Evolutionary conservation across 1,140 invertebrate genomes (phyloP).

Genomic region (Trachymyrmex septentrionalis): DNA sequence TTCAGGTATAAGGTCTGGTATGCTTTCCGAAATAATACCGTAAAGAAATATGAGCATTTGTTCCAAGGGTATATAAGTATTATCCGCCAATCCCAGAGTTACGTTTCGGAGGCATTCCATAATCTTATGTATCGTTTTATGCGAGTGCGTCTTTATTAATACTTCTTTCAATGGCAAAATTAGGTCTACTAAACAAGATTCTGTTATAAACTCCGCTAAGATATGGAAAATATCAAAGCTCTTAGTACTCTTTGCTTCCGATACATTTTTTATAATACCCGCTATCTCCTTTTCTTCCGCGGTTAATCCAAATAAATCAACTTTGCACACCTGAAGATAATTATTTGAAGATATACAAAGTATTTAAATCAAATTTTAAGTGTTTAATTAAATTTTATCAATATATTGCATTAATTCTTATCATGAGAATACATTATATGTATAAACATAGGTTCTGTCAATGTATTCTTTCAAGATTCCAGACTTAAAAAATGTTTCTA

Average conservation of each 20-base stretch:
- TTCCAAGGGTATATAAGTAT: constrained; percentile 91
- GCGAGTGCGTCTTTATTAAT: constrained; percentile 91
- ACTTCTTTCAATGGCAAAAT: constrained; percentile 94
- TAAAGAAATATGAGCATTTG: constrained; percentile 94
- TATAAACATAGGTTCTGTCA: neutral
- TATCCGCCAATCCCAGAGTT: constrained; percentile 92
- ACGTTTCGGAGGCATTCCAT: constrained; percentile 93
- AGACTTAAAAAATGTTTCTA: constrained; percentile 1
- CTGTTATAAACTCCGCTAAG: constrained; percentile 92
- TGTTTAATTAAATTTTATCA: neutral
- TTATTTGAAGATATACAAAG: constrained; percentile 11
- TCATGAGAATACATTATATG: neutral
- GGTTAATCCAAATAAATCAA: constrained; percentile 95
- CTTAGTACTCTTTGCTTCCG: constrained; percentile 94
- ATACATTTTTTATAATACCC: constrained; percentile 92
- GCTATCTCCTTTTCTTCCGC: constrained; percentile 97
- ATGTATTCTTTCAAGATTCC: neutral
- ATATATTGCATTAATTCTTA: neutral
- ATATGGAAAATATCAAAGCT: constrained; percentile 95
- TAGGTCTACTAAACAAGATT: constrained; percentile 92
- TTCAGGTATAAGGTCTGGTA: constrained; percentile 89
- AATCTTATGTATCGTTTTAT: constrained; percentile 93
- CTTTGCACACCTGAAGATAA: constrained; percentile 92
- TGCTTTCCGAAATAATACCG: constrained; percentile 92
- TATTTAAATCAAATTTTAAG: too few relatives aligned